Conservation (phyloP, 2,113 vertebrate genomes). For the Callospermophilus lateralis region DNA sequence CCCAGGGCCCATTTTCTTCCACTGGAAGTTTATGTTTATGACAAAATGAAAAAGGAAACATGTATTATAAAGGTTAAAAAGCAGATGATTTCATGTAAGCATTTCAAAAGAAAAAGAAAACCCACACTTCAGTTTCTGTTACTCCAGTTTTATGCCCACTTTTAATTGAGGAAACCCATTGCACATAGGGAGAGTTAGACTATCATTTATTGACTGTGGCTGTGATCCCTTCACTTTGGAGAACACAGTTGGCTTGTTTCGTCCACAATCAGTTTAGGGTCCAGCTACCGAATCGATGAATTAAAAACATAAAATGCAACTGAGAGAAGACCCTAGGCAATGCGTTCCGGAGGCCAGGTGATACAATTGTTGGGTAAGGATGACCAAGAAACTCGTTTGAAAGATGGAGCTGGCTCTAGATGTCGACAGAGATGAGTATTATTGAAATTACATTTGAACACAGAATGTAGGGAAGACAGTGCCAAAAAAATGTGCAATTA, state of each 20-base stretch:
- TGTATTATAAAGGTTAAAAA: neutral
- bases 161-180: neutral
- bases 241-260: neutral
- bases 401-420: neutral
- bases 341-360: neutral
- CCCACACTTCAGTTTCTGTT: neutral
- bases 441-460: neutral
- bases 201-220: neutral
- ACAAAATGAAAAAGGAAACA: neutral
- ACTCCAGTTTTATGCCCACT: neutral
- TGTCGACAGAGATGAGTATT: neutral
- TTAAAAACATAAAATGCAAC: neutral
- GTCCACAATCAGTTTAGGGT: neutral
- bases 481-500: neutral
- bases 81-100: neutral
- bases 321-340: neutral
- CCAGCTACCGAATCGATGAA: neutral
- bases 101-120: neutral
- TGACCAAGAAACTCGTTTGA: neutral
- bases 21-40: neutral
- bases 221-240: neutral
- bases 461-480: neutral
- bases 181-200: neutral
- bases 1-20: rapidly evolving
- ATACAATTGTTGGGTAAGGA: neutral